phyloP scores from a whole-genome alignment of 2,113 vertebrate genomes.

The Tinamus guttatus region DNA sequence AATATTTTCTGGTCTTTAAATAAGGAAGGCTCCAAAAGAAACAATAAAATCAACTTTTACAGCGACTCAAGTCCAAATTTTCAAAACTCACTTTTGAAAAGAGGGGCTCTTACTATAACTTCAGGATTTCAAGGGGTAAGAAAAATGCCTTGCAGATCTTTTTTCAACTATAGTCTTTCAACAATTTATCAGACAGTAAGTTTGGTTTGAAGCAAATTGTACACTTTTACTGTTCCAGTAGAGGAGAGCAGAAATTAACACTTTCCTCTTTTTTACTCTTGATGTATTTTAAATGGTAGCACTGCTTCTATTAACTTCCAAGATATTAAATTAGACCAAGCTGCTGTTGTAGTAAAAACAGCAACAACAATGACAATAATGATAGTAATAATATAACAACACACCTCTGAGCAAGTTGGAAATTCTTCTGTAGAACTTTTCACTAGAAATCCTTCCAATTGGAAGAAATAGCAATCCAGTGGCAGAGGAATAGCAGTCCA shows the following conservation, averaged over 20 bases:
- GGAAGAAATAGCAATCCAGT: background rate
- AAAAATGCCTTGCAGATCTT: background rate
- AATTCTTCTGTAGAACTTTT: background rate
- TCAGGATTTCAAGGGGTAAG: too few species aligned
- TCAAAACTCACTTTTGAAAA: background rate
- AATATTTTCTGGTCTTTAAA: background rate
- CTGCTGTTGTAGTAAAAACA: background rate
- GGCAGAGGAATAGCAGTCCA: background rate
- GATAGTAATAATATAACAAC: background rate
- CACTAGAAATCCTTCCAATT: background rate
- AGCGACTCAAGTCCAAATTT: background rate
- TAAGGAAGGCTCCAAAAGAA: background rate
- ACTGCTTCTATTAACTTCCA: background rate
- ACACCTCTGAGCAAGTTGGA: background rate
- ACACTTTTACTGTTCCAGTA: background rate
- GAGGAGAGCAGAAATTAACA: background rate
- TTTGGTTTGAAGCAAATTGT: background rate
- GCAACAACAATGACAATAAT: background rate
- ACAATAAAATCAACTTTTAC: background rate
- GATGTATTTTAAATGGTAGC: background rate
- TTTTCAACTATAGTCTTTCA: background rate
- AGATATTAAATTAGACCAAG: background rate
- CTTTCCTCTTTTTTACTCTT: background rate
- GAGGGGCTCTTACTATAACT: rapidly evolving
- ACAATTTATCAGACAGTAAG: background rate